A percentile compares a stretch with the other conserved stretches of the same genome.
Conservation (phyloP, 2,113 vertebrate genomes). For the Podarcis muralis region DNA sequence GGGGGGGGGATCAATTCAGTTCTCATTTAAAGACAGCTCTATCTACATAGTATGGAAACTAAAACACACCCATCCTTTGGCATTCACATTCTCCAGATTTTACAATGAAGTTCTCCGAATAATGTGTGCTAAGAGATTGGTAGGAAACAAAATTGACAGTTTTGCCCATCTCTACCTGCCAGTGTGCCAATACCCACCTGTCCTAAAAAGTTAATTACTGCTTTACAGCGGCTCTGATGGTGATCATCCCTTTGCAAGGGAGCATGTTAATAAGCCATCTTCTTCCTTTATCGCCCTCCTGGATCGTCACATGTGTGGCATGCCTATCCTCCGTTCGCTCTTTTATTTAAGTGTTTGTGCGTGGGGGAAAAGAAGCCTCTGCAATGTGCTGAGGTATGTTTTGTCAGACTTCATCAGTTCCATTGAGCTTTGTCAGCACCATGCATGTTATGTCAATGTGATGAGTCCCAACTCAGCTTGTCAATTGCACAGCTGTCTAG, state of each 20-base stretch:
- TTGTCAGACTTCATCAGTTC: conserved; percentile 6
- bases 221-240: not conserved
- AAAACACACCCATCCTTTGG: too few relatives aligned
- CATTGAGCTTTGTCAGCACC: conserved; percentile 1
- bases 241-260: not conserved
- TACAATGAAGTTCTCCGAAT: too few relatives aligned
- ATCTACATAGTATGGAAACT: too few relatives aligned
- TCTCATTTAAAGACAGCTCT: too few relatives aligned
- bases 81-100: too few relatives aligned
- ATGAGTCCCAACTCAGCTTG: conserved; percentile 21
- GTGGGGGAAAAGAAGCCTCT: not conserved
- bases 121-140: too few relatives aligned
- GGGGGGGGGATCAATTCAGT: too few relatives aligned
- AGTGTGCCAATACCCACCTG: not conserved
- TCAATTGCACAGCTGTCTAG: not conserved
- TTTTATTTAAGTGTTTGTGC: conserved; percentile 1
- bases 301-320: too few relatives aligned
- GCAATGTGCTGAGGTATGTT: conserved; percentile 1
- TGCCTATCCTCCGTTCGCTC: not conserved
- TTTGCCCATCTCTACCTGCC: too few relatives aligned
- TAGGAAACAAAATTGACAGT: too few relatives aligned
- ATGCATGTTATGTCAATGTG: conserved; percentile 5
- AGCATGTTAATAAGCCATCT: not conserved
- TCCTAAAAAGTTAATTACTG: not conserved
- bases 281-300: not conserved